These are phyloP conservation scores for Oreochromis niloticus DNA, from an alignment of 2,113 vertebrate genomes.

Conservation along the genomic window DNA sequence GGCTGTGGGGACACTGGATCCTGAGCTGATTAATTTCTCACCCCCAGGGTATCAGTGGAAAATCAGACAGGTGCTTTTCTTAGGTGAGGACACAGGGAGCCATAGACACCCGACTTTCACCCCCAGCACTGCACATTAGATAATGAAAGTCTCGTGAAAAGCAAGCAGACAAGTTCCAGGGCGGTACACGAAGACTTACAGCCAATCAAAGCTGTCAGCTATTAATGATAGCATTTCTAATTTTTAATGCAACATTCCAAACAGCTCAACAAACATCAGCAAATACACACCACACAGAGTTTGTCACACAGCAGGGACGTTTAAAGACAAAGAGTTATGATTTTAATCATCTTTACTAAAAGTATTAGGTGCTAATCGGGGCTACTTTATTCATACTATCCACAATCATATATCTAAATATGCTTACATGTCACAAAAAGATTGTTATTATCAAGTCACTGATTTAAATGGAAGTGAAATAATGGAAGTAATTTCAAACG, in stretches of 20 bases:
- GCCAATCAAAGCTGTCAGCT: not conserved
- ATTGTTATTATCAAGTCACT: not conserved
- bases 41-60: conserved; percentile 40
- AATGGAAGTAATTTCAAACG: not conserved
- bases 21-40: conserved; percentile 56
- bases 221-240: not conserved
- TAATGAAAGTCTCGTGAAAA: conserved; percentile 40
- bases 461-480: not conserved
- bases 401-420: not conserved
- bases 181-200: not conserved
- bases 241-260: not conserved
- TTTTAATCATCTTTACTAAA: not conserved
- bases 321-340: not conserved
- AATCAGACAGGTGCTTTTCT: conserved; percentile 53
- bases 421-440: not conserved
- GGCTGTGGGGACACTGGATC: conserved; percentile 44
- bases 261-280: not conserved
- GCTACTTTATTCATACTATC: not conserved
- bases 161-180: not conserved
- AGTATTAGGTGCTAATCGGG: not conserved
- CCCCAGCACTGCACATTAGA: conserved; percentile 40
- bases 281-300: not conserved
- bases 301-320: not conserved
- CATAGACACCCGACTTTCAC: conserved; percentile 13
- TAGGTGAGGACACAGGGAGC: conserved; percentile 46